phyloP scores from a whole-genome alignment of 2,797 vertebrate species.

The Pyrocephalus nanus region DNA sequence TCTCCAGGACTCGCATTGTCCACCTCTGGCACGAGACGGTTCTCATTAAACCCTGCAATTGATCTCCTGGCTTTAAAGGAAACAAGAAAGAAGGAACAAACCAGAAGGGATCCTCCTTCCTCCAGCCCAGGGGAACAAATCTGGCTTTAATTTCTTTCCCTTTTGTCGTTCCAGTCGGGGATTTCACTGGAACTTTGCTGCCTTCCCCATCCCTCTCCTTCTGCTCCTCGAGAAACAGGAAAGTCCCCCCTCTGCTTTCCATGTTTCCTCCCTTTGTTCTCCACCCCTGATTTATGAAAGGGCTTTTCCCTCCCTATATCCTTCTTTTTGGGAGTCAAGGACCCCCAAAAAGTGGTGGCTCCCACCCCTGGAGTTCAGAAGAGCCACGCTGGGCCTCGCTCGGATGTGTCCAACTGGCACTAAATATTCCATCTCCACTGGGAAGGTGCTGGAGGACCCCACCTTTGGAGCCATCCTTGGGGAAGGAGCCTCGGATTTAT shows the following conservation, averaged over 20 bases:
- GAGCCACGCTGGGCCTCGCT: neutral
- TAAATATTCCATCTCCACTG: neutral
- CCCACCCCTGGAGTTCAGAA: neutral
- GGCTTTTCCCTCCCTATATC: neutral
- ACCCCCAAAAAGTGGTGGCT: neutral
- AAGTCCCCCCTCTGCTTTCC: slow-evolving; percentile 26
- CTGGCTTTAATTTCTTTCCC: slow-evolving; percentile 58
- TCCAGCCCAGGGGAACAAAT: slow-evolving; percentile 52
- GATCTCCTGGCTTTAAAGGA: slow-evolving; percentile 61
- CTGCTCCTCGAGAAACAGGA: slow-evolving; percentile 17
- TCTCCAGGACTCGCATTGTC: neutral
- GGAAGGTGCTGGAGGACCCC: neutral
- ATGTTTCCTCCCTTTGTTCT: slow-evolving; percentile 58
- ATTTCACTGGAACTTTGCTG: slow-evolving; percentile 34
- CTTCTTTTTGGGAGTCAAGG: neutral
- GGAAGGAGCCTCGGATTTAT: neutral
- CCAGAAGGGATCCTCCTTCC: slow-evolving; percentile 54
- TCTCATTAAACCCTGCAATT: slow-evolving; percentile 40
- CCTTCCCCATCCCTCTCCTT: slow-evolving; percentile 2
- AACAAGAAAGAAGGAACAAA: slow-evolving; percentile 56
- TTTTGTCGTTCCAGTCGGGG: slow-evolving; percentile 28
- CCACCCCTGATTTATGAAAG: slow-evolving; percentile 38
- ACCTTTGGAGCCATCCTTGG: neutral
- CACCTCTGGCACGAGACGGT: slow-evolving; percentile 38
- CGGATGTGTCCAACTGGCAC: neutral